These are phyloP conservation scores for Poecilus cupreus DNA, from an alignment of 2,888 invertebrate genomes.

Conservation along the genomic window DNA sequence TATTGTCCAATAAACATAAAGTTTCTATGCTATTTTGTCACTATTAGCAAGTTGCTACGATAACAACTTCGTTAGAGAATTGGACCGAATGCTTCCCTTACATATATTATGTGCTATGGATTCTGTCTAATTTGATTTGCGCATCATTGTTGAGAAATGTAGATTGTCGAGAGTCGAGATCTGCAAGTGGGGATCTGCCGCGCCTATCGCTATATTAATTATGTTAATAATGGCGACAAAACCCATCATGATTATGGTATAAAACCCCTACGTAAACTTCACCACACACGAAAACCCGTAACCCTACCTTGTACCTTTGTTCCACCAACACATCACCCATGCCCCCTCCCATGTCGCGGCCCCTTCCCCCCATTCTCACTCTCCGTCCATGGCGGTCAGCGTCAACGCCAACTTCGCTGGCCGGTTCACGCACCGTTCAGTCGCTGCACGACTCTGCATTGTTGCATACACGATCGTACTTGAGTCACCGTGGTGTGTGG, in stretches of 20 bases:
- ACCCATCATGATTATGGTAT: too few relatives aligned
- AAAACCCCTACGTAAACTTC: neutral
- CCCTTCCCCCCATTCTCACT: neutral
- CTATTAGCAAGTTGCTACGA: too few relatives aligned
- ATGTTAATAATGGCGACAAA: too few relatives aligned
- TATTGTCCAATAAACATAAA: too few relatives aligned
- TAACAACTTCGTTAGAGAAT: too few relatives aligned
- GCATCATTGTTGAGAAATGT: too few relatives aligned
- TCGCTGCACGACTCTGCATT: constrained; percentile 6
- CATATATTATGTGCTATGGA: too few relatives aligned
- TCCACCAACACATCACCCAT: neutral
- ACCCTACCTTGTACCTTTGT: neutral
- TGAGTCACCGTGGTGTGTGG: neutral
- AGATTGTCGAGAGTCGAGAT: too few relatives aligned
- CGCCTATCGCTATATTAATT: neutral
- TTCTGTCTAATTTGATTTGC: too few relatives aligned
- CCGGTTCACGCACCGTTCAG: neutral
- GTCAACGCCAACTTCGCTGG: neutral
- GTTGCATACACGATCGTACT: neutral
- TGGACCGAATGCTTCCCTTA: too few relatives aligned
- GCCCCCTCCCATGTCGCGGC: neutral
- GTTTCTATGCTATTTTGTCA: too few relatives aligned
- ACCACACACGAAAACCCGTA: neutral
- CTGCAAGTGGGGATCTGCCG: neutral
- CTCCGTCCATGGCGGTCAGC: neutral